Conservation (phyloP, 2,888 invertebrate genomes). For the Catocala fraxini region DNA sequence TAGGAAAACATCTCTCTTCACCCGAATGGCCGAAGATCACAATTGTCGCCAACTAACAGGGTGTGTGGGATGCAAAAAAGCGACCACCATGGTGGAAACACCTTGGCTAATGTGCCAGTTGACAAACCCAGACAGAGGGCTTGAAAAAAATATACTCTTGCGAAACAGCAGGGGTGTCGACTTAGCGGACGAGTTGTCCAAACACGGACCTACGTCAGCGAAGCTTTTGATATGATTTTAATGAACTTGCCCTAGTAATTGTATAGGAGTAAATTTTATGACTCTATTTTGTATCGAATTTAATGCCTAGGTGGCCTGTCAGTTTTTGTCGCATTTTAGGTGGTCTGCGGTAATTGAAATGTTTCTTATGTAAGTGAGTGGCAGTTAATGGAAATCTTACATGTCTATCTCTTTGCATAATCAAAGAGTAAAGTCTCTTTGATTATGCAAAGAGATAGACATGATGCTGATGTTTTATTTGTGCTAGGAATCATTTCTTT, state of each 20-base stretch:
- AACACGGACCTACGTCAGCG: slow-evolving; percentile 74
- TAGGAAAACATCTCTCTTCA: slow-evolving; percentile 83
- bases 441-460: no score
- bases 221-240: slow-evolving; percentile 46
- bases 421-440: no score
- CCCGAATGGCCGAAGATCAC: slow-evolving; percentile 77
- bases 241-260: slow-evolving; percentile 40
- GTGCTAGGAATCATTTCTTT: no score
- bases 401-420: no score
- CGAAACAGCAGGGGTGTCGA: slow-evolving; percentile 78
- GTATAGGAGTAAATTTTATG: slow-evolving; percentile 16
- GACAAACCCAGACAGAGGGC: slow-evolving; percentile 75
- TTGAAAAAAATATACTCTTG: slow-evolving; percentile 69
- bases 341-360: slow-evolving; percentile 33
- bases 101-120: slow-evolving; percentile 85
- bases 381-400: no score
- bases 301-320: slow-evolving; percentile 22
- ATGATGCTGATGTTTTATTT: no score
- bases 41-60: slow-evolving; percentile 86
- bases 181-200: slow-evolving; percentile 75
- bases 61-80: slow-evolving; percentile 66
- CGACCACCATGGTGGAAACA: slow-evolving; percentile 81
- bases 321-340: slow-evolving; percentile 19
- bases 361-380: not conserved
- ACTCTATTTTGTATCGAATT: slow-evolving; percentile 28